Evolutionary conservation across 2,888 invertebrate species (phyloP), one percentile per base, ranked within the genome.

Genomic region (Rosalia funebris): DNA sequence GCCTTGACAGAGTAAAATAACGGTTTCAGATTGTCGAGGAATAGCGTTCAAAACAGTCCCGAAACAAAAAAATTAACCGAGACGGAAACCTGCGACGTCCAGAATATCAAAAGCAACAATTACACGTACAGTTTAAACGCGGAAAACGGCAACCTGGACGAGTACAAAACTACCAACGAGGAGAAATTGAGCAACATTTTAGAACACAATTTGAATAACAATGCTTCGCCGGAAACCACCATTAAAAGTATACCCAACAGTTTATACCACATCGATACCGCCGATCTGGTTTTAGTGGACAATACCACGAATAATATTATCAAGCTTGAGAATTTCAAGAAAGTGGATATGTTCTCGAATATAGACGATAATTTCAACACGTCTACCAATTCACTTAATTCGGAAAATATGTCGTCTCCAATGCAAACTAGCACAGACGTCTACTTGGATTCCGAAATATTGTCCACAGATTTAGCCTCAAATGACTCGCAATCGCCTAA

Each of bases 391-490:
- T 83, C 83, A 4, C 69, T 82, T 45, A 81, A 80, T 66, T 82
- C 82, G 0, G 82, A 83, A 57, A 82, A 83, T 69, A 71, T 82
- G 45, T 82, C 82, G 12, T 83, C 83, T 12, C 83, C 83, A 2
- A 83, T 83, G 82, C 83, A 83, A 70, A 82, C 83, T 1, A 83
- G 83, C 68, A 82, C 82, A 1, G 83, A 83, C 65, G 77, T 82
- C 60, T 81, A 82, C 64, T 65, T 81, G 45, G 82, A 82, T 66
- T 82, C 82, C 0, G 82, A 82, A 70, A 72, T 82, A 47, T 69
- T 81, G 31, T 82, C 81, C 25, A 79, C 80, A 0, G 82, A 82
- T 62, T 63, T 78, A 10, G 77, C 81, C 53, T 82, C 81, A 1
- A 82, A 81, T 57, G 82, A 82, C 70, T 82, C 82, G 0, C 82